phyloP scores from a whole-genome alignment of 1,140 invertebrate genomes.

The Phthorimaea operculella region DNA sequence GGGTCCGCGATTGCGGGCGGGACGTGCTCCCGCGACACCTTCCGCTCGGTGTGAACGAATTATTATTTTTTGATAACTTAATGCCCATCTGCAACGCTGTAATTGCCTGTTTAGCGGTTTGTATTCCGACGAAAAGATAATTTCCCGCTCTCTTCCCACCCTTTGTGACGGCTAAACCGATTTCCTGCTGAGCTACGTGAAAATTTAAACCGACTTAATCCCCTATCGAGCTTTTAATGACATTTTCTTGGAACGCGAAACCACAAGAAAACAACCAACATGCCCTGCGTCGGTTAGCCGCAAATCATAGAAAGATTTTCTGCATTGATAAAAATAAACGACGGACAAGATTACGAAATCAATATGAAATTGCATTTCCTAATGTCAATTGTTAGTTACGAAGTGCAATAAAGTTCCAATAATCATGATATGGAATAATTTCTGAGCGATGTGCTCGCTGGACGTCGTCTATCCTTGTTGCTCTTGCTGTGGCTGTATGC shows the following conservation, averaged over 20 bases:
- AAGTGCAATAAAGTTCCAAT: conserved; percentile 67
- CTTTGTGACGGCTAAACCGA: conserved; percentile 59
- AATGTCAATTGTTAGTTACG: conserved; percentile 68
- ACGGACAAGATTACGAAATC: conserved; percentile 60
- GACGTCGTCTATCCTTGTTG: conserved; percentile 17
- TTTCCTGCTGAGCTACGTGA: conserved; percentile 61
- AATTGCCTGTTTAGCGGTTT: conserved; percentile 64
- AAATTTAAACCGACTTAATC: conserved; percentile 58
- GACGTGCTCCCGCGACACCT: conserved; percentile 57
- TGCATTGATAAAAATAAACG: conserved; percentile 66
- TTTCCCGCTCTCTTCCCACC: conserved; percentile 63
- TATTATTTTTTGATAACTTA: conserved; percentile 62
- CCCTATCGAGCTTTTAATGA: conserved; percentile 62
- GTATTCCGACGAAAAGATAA: conserved; percentile 55
- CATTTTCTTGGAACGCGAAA: conserved; percentile 48
- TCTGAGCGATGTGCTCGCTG: conserved; percentile 50
- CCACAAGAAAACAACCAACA: conserved; percentile 56
- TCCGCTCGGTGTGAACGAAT: conserved; percentile 62
- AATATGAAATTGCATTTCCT: conserved; percentile 68
- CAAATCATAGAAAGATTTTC: conserved; percentile 67
- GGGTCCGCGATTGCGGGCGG: conserved; percentile 28
- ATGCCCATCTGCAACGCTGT: conserved; percentile 59
- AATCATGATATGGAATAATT: conserved; percentile 68
- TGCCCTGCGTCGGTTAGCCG: conserved; percentile 53
- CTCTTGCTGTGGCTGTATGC: conserved; percentile 31